phyloP scores from a whole-genome alignment of 2,113 vertebrate species.

The Ondatra zibethicus region DNA sequence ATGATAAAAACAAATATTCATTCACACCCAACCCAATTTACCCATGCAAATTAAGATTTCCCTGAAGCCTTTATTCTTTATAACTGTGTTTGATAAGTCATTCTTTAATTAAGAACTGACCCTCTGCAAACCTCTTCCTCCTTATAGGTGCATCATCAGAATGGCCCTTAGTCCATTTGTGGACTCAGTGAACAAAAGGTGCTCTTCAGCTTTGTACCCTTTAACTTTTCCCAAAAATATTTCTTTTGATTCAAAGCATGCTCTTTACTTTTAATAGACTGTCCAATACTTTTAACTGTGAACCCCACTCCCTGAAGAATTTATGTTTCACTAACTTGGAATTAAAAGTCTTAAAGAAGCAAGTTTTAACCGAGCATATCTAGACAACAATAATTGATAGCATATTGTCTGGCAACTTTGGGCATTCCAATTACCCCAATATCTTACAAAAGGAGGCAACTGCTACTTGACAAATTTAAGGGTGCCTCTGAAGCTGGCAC shows the following conservation, averaged over 20 bases:
- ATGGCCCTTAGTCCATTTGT: conserved; percentile 56
- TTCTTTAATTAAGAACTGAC: conserved; percentile 73
- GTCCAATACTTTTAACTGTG: conserved; percentile 26
- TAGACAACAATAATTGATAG: background rate
- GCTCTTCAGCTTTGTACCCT: background rate
- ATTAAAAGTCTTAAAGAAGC: conserved; percentile 38
- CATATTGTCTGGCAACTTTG: conserved; percentile 19
- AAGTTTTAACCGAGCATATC: conserved; percentile 38
- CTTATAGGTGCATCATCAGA: conserved; percentile 54
- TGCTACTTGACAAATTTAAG: conserved; percentile 47
- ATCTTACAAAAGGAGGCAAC: background rate
- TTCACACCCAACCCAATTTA: conserved; percentile 40
- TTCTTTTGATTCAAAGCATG: conserved; percentile 24
- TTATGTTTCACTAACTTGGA: conserved; percentile 21
- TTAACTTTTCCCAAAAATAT: background rate
- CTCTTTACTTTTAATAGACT: conserved; percentile 1
- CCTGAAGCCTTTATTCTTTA: conserved; percentile 48
- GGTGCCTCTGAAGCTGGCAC: conserved; percentile 22
- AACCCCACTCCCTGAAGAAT: background rate
- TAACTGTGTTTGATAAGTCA: conserved; percentile 45
- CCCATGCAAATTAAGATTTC: conserved; percentile 56
- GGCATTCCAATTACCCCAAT: background rate
- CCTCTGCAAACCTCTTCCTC: conserved; percentile 48
- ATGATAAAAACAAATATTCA: conserved; percentile 73
- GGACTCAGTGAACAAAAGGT: conserved; percentile 25